Evolutionary conservation across 2,797 vertebrate species (phyloP).

Genomic region (Carduelis carduelis): DNA sequence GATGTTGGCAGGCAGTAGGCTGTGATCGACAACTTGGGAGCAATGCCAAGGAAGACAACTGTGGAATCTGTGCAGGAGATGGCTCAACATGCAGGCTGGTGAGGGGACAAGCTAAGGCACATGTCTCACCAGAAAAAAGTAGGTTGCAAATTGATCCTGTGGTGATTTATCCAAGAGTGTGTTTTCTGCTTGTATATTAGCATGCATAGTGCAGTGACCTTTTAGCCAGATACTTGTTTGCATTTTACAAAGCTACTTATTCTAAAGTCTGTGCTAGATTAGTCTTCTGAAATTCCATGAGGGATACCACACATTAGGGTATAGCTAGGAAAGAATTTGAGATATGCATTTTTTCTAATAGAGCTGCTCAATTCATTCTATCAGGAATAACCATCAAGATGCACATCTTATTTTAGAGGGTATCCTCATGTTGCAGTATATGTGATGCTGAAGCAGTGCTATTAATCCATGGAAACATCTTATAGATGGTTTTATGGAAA

Average conservation of each 20-base stretch:
- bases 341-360: neutral
- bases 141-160: constrained; percentile 52
- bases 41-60: constrained; percentile 88
- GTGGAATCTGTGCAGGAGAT: constrained; percentile 88
- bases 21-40: constrained; percentile 90
- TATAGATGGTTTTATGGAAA: constrained; percentile 24
- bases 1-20: constrained; percentile 86
- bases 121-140: constrained; percentile 87
- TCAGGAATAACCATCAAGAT: constrained; percentile 58
- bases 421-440: constrained; percentile 23
- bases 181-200: neutral
- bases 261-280: constrained; percentile 35
- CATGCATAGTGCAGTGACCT: neutral
- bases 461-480: constrained; percentile 47
- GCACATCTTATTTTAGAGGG: constrained; percentile 28
- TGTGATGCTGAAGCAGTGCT: constrained; percentile 8
- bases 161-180: neutral
- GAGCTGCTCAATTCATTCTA: neutral
- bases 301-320: constrained; percentile 25
- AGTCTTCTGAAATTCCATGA: constrained; percentile 32
- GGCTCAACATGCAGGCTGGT: constrained; percentile 89
- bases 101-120: constrained; percentile 84
- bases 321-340: constrained; percentile 59
- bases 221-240: constrained; percentile 19
- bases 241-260: constrained; percentile 49